A percentile compares a stretch with the other conserved stretches of the same genome.
Evolutionary conservation across 2,888 invertebrate species (phyloP).

Genomic region (Hirtodrosophila alboralis): DNA sequence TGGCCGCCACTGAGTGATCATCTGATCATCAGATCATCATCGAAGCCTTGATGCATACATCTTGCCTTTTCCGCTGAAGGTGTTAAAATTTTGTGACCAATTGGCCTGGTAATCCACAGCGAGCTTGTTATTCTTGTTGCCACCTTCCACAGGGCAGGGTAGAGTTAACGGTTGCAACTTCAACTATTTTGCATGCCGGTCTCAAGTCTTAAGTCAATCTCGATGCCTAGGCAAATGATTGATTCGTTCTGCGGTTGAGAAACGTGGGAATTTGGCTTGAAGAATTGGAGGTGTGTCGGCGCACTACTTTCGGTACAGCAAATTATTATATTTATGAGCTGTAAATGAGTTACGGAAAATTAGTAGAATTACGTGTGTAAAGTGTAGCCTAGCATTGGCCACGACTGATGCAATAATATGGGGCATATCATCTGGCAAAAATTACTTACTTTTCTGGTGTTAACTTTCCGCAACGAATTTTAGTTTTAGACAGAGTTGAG

Average conservation of each 20-base stretch:
- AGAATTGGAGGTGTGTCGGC: constrained; percentile 73
- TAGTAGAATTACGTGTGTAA: constrained; percentile 41
- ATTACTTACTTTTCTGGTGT: constrained; percentile 23
- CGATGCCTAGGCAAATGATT: constrained; percentile 66
- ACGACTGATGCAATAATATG: constrained; percentile 24
- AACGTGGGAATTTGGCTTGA: constrained; percentile 77
- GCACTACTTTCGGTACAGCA: constrained; percentile 62
- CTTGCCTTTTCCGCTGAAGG: constrained; percentile 60
- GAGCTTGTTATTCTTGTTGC: constrained; percentile 38
- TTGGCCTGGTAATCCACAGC: constrained; percentile 50
- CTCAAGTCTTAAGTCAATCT: constrained; percentile 18
- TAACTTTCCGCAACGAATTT: constrained; percentile 27
- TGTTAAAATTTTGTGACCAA: constrained; percentile 81
- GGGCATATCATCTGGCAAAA: constrained; percentile 11
- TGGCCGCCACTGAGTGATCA: constrained; percentile 82
- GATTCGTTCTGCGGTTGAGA: constrained; percentile 67
- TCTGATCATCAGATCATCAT: constrained; percentile 50
- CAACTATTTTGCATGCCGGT: constrained; percentile 56
- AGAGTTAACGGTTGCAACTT: constrained; percentile 51
- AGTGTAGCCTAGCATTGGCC: constrained; percentile 21
- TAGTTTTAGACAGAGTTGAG: background rate
- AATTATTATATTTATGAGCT: constrained; percentile 67
- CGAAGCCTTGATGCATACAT: constrained; percentile 37
- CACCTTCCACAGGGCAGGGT: constrained; percentile 19
- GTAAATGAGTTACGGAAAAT: constrained; percentile 68